Evolutionary conservation across 2,797 vertebrate species (phyloP), one percentile per base, ranked within the genome.

Genomic region (Morus bassanus): DNA sequence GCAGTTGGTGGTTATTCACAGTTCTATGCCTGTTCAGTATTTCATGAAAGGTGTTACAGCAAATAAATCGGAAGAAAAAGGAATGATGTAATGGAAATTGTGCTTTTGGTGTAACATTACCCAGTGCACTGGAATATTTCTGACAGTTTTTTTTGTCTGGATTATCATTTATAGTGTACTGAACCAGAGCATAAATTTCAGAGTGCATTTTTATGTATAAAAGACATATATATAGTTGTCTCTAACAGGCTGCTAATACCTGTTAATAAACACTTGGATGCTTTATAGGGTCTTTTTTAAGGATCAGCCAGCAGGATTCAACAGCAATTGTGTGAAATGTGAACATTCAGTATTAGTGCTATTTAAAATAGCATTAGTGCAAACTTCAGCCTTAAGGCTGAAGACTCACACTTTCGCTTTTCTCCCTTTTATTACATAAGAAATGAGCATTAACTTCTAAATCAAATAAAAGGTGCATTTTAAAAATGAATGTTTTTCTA

Each of bases 391-490:
- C 86, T 61, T 78, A 48, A 60, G 61, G 67, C 61, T 69, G 12
- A 51, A 37, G 63, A 78, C 46, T 89, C 43, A 72, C 5, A 5
- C 39, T 93, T 95, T 50, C 91, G 79, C 41, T 92, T 85, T 91
- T 91, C 35, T 84, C 41, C 31, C 22, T 67, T 53, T 81, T 81
- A 78, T 92, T 91, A 61, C 31, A 22, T 83, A 70, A 83, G 50
- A 69, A 95, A 82, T 63, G 23, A 78, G 1, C 43, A 50, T 89
- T 91, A 85, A 79, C 28, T 56, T 92, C 79, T 89, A 93, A 95
- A 95, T 96, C 80, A 89, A 95, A 89, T 95, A 68, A 86, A 77
- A 95, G 30, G 37, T 85, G 18, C 6, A 3, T 88, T 95, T 86
- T 86, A 74, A 88, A 85, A 96, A 88, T 76, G 25, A 94, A 70